These are phyloP conservation scores for Acomys russatus DNA, from an alignment of 2,797 vertebrate genomes.

Conservation along the genomic window DNA sequence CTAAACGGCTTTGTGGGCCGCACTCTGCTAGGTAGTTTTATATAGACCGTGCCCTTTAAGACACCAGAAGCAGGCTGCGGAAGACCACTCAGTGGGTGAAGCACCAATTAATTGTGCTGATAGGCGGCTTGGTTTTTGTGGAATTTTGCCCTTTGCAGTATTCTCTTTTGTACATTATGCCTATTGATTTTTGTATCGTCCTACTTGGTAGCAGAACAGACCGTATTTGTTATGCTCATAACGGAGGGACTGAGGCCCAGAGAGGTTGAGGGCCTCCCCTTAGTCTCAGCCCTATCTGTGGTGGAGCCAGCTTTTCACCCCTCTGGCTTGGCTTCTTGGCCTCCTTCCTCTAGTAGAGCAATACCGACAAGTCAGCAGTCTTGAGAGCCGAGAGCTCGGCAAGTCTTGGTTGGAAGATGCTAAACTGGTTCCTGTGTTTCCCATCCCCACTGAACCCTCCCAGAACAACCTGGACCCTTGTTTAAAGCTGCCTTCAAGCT, in stretches of 20 bases:
- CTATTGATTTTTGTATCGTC: neutral
- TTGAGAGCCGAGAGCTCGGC: neutral
- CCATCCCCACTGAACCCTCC: neutral
- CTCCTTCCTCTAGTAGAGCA: neutral
- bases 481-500: neutral
- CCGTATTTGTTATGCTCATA: neutral
- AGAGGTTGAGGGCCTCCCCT: neutral
- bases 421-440: neutral
- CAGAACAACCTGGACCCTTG: neutral
- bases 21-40: neutral
- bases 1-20: neutral
- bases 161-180: neutral
- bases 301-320: neutral
- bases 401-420: neutral
- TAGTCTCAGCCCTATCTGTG: neutral
- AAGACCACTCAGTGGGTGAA: neutral
- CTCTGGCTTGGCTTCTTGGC: conserved; percentile 10
- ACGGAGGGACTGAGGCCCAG: neutral
- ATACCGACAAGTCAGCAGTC: neutral
- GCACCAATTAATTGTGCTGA: neutral
- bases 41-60: neutral
- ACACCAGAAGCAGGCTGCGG: no score
- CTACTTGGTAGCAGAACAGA: neutral
- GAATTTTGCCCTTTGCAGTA: neutral
- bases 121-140: neutral